phyloP scores from a whole-genome alignment of 2,888 invertebrate genomes.

The Cylindroiulus punctatus region DNA sequence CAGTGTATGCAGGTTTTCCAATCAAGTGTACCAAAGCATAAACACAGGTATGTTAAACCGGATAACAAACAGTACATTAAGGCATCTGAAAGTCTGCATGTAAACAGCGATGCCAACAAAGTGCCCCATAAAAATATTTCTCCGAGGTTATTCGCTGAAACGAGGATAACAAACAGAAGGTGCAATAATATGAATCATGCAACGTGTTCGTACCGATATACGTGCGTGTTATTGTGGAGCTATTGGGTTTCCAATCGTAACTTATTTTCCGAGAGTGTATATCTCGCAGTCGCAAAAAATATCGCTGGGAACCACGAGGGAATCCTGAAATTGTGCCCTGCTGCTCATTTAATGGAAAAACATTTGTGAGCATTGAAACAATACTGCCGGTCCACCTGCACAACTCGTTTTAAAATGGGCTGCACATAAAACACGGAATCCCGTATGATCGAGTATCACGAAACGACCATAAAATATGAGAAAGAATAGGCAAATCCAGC shows the following conservation, averaged over 20 bases:
- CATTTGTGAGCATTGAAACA: slow-evolving; percentile 25
- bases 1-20: too few species aligned
- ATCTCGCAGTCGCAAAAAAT: neutral
- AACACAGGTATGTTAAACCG: too few species aligned
- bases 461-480: slow-evolving; percentile 11
- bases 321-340: neutral
- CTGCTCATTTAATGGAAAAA: slow-evolving; percentile 38
- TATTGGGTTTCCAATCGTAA: slow-evolving; percentile 9
- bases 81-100: neutral
- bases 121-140: neutral
- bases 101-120: neutral
- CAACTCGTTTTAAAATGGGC: slow-evolving; percentile 20
- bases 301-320: neutral
- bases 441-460: slow-evolving; percentile 35
- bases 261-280: slow-evolving; percentile 14
- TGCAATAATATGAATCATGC: neutral
- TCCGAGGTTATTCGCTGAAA: neutral
- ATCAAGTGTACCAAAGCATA: too few species aligned
- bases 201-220: neutral
- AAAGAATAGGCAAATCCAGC: neutral
- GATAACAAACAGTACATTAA: too few species aligned
- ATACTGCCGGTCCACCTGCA: neutral
- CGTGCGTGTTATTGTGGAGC: neutral
- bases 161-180: neutral
- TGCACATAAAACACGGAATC: slow-evolving; percentile 20